phyloP scores from a whole-genome alignment of 2,113 vertebrate genomes.

The Tetrao urogallus region DNA sequence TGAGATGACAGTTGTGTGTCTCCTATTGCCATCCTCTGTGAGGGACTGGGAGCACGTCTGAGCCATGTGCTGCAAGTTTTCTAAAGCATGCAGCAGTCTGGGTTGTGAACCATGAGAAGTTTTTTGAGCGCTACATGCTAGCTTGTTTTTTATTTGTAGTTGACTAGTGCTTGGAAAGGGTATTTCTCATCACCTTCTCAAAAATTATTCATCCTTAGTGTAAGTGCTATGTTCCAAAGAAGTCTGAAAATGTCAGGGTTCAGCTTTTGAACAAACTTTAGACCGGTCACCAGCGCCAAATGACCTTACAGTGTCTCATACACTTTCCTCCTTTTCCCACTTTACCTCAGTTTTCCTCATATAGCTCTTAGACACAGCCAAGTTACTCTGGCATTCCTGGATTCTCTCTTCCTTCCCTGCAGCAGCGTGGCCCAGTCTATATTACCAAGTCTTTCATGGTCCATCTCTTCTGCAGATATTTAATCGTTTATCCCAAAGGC shows the following conservation, averaged over 20 bases:
- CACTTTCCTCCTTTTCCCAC: not conserved
- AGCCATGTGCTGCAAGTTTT: not conserved
- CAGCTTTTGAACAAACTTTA: not conserved
- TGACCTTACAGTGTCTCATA: not conserved
- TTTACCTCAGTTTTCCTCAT: not conserved
- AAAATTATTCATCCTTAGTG: not conserved
- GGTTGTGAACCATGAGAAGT: fast-evolving
- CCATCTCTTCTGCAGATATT: not conserved
- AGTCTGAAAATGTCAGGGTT: not conserved
- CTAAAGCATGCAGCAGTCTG: not conserved
- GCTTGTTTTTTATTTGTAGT: not conserved
- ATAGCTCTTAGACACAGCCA: not conserved
- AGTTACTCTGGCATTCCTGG: not conserved
- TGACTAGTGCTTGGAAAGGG: not conserved
- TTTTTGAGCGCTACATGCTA: fast-evolving
- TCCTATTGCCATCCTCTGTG: fast-evolving
- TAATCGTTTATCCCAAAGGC: not conserved
- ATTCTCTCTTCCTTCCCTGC: not conserved
- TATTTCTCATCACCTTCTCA: not conserved
- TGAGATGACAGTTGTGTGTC: fast-evolving
- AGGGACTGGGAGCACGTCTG: not conserved
- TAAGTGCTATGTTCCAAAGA: not conserved
- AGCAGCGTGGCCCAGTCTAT: not conserved
- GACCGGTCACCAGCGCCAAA: not conserved
- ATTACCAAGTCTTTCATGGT: not conserved